A percentile compares a stretch with the other conserved stretches of the same genome.
These are phyloP conservation scores for Campylomormyrus numenius DNA, from an alignment of 2,113 vertebrate species.

Conservation along the genomic window DNA sequence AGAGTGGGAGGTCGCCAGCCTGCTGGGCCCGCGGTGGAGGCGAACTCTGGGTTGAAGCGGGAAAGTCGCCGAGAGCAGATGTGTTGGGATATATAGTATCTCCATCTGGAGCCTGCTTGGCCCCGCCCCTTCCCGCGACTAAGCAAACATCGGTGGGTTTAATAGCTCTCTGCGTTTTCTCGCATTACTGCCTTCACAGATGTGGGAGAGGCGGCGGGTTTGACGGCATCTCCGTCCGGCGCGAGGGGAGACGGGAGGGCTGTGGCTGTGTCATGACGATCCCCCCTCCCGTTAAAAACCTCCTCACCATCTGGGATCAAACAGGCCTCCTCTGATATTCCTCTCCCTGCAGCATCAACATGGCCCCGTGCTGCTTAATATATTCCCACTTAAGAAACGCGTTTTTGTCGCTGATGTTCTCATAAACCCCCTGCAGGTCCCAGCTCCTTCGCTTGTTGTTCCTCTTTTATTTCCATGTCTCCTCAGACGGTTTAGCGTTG, in stretches of 20 bases:
- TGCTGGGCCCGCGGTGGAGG: not conserved
- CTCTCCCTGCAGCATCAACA: slow-evolving; percentile 17
- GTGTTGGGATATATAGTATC: not conserved
- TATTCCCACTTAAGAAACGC: not conserved
- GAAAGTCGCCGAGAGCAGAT: not conserved
- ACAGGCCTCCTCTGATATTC: too few relatives aligned
- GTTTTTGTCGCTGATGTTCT: slow-evolving; percentile 25
- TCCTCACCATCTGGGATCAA: not conserved
- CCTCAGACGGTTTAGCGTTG: not conserved
- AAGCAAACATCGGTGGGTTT: not conserved
- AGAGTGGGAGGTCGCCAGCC: not conserved
- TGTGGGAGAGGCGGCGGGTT: not conserved
- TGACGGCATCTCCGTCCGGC: not conserved
- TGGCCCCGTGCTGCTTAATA: not conserved
- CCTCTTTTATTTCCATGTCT: not conserved
- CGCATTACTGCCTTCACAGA: slow-evolving; percentile 2
- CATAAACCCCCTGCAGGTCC: slow-evolving; percentile 22
- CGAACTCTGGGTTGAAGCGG: not conserved
- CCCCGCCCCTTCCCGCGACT: not conserved
- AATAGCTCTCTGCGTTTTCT: not conserved
- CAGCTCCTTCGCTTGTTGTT: slow-evolving; percentile 22
- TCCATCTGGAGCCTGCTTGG: not conserved
- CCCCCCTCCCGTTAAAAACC: not conserved
- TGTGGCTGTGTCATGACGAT: too few relatives aligned
- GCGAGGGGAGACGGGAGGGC: not conserved